Conservation (phyloP, 1,140 invertebrate genomes). For the Apocrypta bakeri region DNA sequence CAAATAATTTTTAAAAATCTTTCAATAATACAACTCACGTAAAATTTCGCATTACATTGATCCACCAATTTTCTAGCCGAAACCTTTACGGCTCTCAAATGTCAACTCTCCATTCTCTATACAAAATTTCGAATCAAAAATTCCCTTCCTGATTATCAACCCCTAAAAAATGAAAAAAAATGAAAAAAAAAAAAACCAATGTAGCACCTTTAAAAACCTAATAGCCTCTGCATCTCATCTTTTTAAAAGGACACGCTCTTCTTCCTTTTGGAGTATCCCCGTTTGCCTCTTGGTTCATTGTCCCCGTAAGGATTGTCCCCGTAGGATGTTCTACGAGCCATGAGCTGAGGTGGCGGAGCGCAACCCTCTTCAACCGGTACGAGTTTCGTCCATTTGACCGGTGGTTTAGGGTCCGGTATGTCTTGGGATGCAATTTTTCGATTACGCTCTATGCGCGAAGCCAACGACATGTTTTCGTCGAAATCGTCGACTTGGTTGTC, state of each 20-base stretch:
- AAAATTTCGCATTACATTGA: no score
- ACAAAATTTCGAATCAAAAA: no score
- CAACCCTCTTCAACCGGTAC: constrained; percentile 49
- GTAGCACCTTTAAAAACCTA: not conserved
- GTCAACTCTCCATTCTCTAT: no score
- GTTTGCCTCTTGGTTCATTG: constrained; percentile 53
- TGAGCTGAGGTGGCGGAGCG: constrained; percentile 42
- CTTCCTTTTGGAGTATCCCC: constrained; percentile 64
- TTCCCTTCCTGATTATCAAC: no score
- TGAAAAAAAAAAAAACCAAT: not conserved
- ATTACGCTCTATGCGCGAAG: constrained; percentile 60
- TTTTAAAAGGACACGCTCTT: constrained; percentile 68
- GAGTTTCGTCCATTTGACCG: constrained; percentile 63
- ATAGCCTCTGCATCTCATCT: no score
- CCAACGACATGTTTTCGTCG: constrained; percentile 52
- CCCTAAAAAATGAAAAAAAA: no score
- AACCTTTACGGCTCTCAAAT: no score
- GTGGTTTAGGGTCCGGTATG: constrained; percentile 52
- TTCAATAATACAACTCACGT: no score
- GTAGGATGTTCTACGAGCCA: constrained; percentile 55
- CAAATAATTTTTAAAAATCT: no score
- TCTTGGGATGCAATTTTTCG: constrained; percentile 60
- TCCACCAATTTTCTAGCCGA: no score
- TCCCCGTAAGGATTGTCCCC: constrained; percentile 55
- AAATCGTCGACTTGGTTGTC: constrained; percentile 61